phyloP scores from a whole-genome alignment of 2,888 invertebrate genomes.

The Drosophila kambysellisi region DNA sequence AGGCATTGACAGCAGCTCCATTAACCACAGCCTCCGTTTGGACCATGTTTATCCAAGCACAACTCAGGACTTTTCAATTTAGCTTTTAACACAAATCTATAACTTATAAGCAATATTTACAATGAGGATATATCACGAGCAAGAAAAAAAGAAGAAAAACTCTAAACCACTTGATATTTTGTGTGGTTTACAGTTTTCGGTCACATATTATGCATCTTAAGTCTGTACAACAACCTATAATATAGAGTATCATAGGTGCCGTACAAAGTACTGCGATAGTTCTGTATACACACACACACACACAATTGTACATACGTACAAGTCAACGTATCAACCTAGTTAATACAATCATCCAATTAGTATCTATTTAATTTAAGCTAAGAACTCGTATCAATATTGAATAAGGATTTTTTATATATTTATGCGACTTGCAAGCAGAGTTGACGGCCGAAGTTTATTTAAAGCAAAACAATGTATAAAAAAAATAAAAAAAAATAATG shows the following conservation, averaged over 20 bases:
- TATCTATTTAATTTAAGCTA: slow-evolving; percentile 31
- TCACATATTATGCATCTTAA: slow-evolving; percentile 17
- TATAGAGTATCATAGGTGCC: slow-evolving; percentile 63
- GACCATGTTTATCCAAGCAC: slow-evolving; percentile 48
- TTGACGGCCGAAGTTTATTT: slow-evolving; percentile 40
- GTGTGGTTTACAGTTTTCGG: slow-evolving; percentile 60
- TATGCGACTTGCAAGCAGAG: slow-evolving; percentile 36
- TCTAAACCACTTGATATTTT: slow-evolving; percentile 51
- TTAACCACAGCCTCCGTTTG: slow-evolving; percentile 1
- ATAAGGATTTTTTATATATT: slow-evolving; percentile 62
- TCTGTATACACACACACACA: slow-evolving; percentile 25
- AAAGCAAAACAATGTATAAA: slow-evolving; percentile 35
- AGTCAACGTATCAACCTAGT: slow-evolving; percentile 63
- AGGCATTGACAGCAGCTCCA: slow-evolving; percentile 5
- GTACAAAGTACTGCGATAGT: slow-evolving; percentile 78
- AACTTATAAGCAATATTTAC: slow-evolving; percentile 65
- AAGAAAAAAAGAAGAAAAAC: slow-evolving; percentile 34
- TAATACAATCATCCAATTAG: slow-evolving; percentile 50
- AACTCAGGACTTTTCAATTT: slow-evolving; percentile 72
- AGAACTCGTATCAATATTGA: slow-evolving; percentile 31
- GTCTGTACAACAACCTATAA: slow-evolving; percentile 45
- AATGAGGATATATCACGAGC: neutral
- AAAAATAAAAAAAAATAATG: slow-evolving; percentile 12
- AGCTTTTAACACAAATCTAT: slow-evolving; percentile 47
- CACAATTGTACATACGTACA: slow-evolving; percentile 56